These are phyloP conservation scores for Mermis nigrescens DNA, from an alignment of 2,888 invertebrate species.

Conservation along the genomic window DNA sequence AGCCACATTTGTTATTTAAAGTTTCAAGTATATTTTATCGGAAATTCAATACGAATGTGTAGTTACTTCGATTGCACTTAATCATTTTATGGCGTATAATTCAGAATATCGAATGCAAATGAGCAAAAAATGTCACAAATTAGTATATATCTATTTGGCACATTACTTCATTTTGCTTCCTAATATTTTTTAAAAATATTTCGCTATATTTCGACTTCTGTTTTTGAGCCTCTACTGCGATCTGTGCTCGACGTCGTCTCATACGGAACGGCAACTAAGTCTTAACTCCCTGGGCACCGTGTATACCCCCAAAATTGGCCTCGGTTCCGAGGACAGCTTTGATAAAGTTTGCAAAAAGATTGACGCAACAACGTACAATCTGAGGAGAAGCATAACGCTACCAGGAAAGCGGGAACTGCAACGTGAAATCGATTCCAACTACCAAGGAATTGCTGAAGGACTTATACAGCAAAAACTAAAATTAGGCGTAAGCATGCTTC, in stretches of 20 bases:
- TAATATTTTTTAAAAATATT: too few species aligned
- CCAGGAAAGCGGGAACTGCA: neutral
- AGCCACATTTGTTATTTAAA: too few species aligned
- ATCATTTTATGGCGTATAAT: too few species aligned
- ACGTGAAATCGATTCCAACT: neutral
- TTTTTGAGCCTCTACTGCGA: too few species aligned
- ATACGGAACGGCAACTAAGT: neutral
- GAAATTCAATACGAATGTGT: too few species aligned
- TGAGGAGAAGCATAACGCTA: neutral
- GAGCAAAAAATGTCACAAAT: too few species aligned
- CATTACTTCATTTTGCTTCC: too few species aligned
- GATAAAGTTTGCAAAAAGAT: neutral
- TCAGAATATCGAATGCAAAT: too few species aligned
- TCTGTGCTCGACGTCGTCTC: neutral
- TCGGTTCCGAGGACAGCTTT: neutral
- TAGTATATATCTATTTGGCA: too few species aligned
- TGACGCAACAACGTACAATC: neutral
- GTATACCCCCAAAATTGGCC: neutral
- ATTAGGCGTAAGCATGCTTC: neutral
- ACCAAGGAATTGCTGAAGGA: neutral
- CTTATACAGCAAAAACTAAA: neutral
- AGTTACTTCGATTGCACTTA: too few species aligned
- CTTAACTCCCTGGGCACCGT: neutral
- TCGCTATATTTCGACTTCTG: too few species aligned
- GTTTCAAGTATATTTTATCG: too few species aligned